Percentiles rank a stretch among this genome's conserved stretches.
Conservation (phyloP, 2,113 vertebrate species). For the Seriola dumerili region DNA sequence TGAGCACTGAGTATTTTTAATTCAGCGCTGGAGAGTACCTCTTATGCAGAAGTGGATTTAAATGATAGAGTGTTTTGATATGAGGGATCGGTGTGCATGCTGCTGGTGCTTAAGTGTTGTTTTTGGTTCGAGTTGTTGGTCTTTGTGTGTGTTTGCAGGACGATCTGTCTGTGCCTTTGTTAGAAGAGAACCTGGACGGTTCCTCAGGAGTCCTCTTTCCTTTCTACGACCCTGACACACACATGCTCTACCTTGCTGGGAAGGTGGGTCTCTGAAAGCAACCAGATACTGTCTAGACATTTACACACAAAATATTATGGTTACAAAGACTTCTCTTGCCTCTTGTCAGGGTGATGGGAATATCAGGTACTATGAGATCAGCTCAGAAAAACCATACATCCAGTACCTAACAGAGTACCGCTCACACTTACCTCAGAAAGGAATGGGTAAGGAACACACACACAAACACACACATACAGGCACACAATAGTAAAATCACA, state of each 20-base stretch:
- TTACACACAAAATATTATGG: neutral
- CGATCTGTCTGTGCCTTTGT: slow-evolving; percentile 90
- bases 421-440: slow-evolving; percentile 92
- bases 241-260: slow-evolving; percentile 92
- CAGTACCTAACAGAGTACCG: slow-evolving; percentile 91
- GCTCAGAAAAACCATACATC: slow-evolving; percentile 89
- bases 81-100: slow-evolving; percentile 3
- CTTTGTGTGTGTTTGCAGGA: slow-evolving; percentile 81
- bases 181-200: slow-evolving; percentile 91
- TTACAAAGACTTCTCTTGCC: neutral
- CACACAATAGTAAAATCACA: neutral
- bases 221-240: slow-evolving; percentile 91
- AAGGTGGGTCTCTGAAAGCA: slow-evolving; percentile 85
- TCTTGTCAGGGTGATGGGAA: slow-evolving; percentile 91
- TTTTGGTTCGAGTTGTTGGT: slow-evolving; percentile 1
- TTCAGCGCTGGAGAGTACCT: slow-evolving; percentile 47
- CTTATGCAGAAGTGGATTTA: slow-evolving; percentile 51
- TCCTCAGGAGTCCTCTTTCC: slow-evolving; percentile 92
- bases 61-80: slow-evolving; percentile 38
- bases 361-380: slow-evolving; percentile 94
- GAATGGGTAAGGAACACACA: slow-evolving; percentile 87
- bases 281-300: neutral
- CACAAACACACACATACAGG: neutral
- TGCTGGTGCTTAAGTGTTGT: slow-evolving; percentile 6
- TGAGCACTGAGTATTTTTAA: slow-evolving; percentile 54